Percentiles rank a stretch among this genome's conserved stretches.
Evolutionary conservation across 2,888 invertebrate species (phyloP).

Genomic region (Dasysyrphus albostriatus): DNA sequence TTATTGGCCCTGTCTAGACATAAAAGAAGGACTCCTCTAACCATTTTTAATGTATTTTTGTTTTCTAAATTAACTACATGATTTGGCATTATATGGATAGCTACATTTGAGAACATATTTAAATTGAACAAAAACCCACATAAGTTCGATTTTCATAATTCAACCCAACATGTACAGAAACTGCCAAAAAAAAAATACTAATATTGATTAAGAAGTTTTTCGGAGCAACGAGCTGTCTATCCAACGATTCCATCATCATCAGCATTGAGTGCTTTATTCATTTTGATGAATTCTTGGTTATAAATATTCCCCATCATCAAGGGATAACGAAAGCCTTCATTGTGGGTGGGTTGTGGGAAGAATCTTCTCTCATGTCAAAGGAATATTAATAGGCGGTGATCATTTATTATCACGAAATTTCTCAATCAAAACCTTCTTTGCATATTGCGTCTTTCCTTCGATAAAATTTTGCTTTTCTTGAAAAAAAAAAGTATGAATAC

Average conservation of each 20-base stretch:
- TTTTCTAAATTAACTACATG: neutral
- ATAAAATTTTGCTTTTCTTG: neutral
- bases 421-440: constrained; percentile 12
- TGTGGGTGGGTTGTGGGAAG: neutral
- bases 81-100: neutral
- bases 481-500: neutral
- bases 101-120: neutral
- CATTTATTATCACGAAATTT: constrained; percentile 25
- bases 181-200: neutral
- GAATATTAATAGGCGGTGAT: constrained; percentile 12
- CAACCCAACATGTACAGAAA: neutral
- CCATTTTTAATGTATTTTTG: neutral
- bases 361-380: constrained; percentile 10
- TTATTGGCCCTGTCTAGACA: constrained; percentile 1
- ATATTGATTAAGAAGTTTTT: neutral
- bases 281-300: neutral
- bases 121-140: neutral
- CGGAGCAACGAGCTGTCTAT: neutral
- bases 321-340: neutral
- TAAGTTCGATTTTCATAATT: neutral
- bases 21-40: neutral
- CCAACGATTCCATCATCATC: neutral
- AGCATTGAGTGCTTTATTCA: neutral
- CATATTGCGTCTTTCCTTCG: neutral
- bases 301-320: neutral